A percentile compares a stretch with the other conserved stretches of the same genome.
phyloP scores from a whole-genome alignment of 2,113 vertebrate genomes.

The Stercorarius parasiticus region DNA sequence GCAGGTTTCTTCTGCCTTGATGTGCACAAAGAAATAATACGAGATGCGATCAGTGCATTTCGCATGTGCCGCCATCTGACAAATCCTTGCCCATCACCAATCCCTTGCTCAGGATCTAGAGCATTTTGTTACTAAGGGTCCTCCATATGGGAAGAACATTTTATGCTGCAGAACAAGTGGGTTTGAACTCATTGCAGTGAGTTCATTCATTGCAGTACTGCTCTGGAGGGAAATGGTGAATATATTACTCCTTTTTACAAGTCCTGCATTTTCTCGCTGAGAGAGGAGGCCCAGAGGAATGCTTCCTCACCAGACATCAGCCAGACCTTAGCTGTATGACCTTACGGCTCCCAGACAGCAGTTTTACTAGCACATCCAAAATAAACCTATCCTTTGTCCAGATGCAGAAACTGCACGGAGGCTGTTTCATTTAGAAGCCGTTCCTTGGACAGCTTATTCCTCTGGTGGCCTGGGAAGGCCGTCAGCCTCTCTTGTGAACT shows the following conservation, averaged over 20 bases:
- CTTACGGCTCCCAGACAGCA: neutral
- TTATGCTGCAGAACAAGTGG: neutral
- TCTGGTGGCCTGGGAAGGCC: conserved; percentile 1
- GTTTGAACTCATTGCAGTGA: neutral
- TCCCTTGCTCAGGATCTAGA: neutral
- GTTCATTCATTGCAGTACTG: neutral
- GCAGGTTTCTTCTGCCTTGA: neutral
- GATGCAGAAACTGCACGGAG: conserved; percentile 10
- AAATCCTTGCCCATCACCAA: neutral
- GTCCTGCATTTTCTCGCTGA: neutral
- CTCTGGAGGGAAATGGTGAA: neutral
- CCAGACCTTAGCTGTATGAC: conserved; percentile 33
- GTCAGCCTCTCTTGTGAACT: conserved; percentile 26
- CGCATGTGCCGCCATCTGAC: neutral
- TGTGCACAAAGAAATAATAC: neutral
- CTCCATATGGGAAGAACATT: neutral
- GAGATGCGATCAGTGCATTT: neutral
- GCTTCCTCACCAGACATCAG: conserved; percentile 31
- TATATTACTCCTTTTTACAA: conserved; percentile 15
- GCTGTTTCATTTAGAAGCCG: conserved; percentile 43
- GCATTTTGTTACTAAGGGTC: neutral
- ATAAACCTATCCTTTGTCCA: conserved; percentile 43
- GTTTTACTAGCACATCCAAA: conserved; percentile 55
- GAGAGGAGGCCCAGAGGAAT: conserved; percentile 33
- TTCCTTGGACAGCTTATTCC: conserved; percentile 42